Base-by-base conservation (phyloP, 2,113 vertebrate species). In the Atherinomorus stipes region DNA sequence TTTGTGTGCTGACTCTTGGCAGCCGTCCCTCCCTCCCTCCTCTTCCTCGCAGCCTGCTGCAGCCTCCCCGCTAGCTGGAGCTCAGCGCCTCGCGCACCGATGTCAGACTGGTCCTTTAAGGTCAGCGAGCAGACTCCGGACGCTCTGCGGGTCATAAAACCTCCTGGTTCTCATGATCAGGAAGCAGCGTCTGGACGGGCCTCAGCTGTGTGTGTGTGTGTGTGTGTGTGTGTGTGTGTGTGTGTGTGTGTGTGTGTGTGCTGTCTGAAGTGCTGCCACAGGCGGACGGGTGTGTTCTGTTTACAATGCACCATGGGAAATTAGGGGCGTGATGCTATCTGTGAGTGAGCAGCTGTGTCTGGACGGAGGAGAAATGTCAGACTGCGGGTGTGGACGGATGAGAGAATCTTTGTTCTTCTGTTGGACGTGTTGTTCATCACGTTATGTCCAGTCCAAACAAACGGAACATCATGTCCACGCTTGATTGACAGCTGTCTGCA, bases 231-330 rank as follows among this genome's bases (percentile, higher is more conserved):
- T 54, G n/a, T n/a, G n/a, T n/a, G n/a, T 79, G 68, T 79, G 69
- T 57, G 79, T 73, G 67, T 63, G 81, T 16, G 31, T 76, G 68
- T 79, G 69, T 57, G 79, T 73, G 66, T 63, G 81, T 16, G 28
- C n/a, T 54, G 86, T 84, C 67, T 89, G 87, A 89, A 81, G 85
- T 74, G 25, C 58, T 85, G 80, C 82, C 80, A 83, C 61, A 60
- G 80, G 88, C 78, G 78, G 85, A 87, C 66, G 85, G 85, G 88
- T 22, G 88, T 89, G 85, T 89, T 76, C 83, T 84, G 76, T 89
- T 85, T 85, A 89, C 83, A 85, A 84, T 77, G 75, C 85, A 85
- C 66, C 78, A 51, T 89, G 88, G 88, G 88, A 89, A 89, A 85
- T 70, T 61, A 72, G 70, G 80, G 88, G 77, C 19, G 85, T 84